Evolutionary conservation across 2,888 invertebrate genomes (phyloP), one percentile per base, ranked within the genome.

Genomic region (Dolichomitus sp.): DNA sequence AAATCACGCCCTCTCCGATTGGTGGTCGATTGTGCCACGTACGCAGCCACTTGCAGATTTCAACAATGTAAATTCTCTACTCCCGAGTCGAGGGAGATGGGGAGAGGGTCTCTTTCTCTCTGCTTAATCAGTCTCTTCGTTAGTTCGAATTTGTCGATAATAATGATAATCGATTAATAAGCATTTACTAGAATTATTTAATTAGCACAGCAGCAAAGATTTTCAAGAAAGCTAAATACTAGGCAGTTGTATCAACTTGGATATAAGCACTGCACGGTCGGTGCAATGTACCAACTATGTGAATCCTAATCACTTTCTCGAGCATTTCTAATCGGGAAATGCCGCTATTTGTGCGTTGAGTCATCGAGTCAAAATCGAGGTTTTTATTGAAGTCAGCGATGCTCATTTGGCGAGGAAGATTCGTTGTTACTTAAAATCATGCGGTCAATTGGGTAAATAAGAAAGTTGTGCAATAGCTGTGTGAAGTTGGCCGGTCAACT

Each of bases 1-100:
- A 83, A 86, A 84, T 87, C 87, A 81, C 85, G 82, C 72, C 84
- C 80, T 70, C 85, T 77, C 86, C 86, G 87, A 92, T 92, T 92
- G 92, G 92, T 76, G 80, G 78, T 72, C 54, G 75, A 77, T 82
- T 73, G 81, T 92, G 92, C 92, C 92, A 92, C 92, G 92, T 92
- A 92, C 91, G 91, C 92, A 92, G 86, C 87, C 81, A 84, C 85
- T 84, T 84, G 84, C 80, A 75, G 75, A 86, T 82, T 85, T 85
- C 80, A 61, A 82, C 74, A 82, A 83, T 82, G 73, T 52, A 68
- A 68, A 80, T 80, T 68, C 65, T 72, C 52, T 61, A 5, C n/a
- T 52, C 14, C 23, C 23, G 27, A 27, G 11, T 14, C 45, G 45
- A n/a, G 5, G n/a, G 50, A 50, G 50, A 50, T 1, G 4, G 23